Evolutionary conservation across 2,797 vertebrate genomes (phyloP), one percentile per base, ranked within the genome.

Genomic region (Girardinus metallicus): DNA sequence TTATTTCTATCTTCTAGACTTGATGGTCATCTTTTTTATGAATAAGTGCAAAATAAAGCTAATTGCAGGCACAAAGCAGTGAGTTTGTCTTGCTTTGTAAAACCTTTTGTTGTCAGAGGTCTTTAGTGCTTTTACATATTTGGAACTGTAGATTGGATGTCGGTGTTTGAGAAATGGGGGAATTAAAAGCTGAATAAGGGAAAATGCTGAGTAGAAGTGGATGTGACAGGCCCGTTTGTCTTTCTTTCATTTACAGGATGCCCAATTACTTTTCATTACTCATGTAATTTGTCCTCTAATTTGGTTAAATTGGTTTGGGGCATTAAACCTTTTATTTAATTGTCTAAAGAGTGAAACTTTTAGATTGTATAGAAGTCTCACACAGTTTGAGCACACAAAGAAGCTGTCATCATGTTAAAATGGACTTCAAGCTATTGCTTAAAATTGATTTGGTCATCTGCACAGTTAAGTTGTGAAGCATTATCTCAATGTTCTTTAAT

Each of bases 221-320:
- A 75, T 66, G 75, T 70, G 88, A 89, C 89, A 79, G 55, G 81
- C 80, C 82, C 49, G 51, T 95, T 94, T 88, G 81, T 93, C 90
- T 93, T 91, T 44, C 83, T 86, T 91, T 93, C 90, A 90, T 91
- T 92, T 89, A 83, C 80, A 86, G 71, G 82, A 90, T 81, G 88
- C 89, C 87, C 86, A 85, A 89, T 94, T 93, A 89, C 86, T 92
- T 93, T 93, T 93, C 86, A 92, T 92, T 90, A 89, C 80, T 75
- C 82, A 80, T 90, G 89, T 90, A 89, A 93, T 93, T 86, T 87
- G 73, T 76, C 75, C 84, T 76, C 80, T 87, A 88, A 90, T 94
- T 90, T 85, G 62, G 79, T 83, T 89, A 89, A 92, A 93, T 91
- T 78, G 44, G 49, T 66, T 86, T 80, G 21, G 70, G 85, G 46